Base-by-base conservation (phyloP, 2,888 invertebrate genomes). In the Strigamia crassipes region DNA sequence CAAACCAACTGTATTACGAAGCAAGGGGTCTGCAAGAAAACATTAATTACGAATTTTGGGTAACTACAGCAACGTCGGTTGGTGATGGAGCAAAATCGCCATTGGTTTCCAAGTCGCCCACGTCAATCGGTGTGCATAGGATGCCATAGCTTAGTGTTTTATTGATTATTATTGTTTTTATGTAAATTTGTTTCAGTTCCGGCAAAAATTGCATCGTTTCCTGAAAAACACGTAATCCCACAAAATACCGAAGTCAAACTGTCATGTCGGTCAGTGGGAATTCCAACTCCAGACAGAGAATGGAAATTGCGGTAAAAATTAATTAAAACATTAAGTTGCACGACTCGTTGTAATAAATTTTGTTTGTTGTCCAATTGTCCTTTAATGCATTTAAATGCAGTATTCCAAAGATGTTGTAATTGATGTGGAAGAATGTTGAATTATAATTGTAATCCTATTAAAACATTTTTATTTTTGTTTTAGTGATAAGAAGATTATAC, bases 141-240 rank as follows among this genome's bases (percentile, higher is more conserved):
- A 21, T 34, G 41, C 38, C 38, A 42, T 1, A 18, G 41, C 41
- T 21, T 34, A 12, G 9, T 27, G 41, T 34, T 78, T 18, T 34
- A 42, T 56, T 34, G 3, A 34, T 34, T 34, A n/a, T n/a, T 27
- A 27, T 27, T 38, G 6, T 38, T 38, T 38, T 38, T 38, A 9
- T 9, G 9, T 38, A 1, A 38, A 38, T 38, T 38, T 0, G 84
- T 87, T 89, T 83, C 87, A 94, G 97, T 96, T 83, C 95, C 96
- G 78, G 97, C 97, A 1, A 95, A 95, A 88, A 96, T 97, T 85
- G 96, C 96, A 66, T 96, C 96, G 0, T 97, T 97, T 88, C 96
- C 97, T 87, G 94, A 95, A 87, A 93, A 93, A n/a, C 94, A 96
- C 87, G 94, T 85, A 5, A 85, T 86, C 6, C 94, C 95, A 1